Base-by-base conservation (phyloP, 2,797 vertebrate species). In the Argyrosomus regius region DNA sequence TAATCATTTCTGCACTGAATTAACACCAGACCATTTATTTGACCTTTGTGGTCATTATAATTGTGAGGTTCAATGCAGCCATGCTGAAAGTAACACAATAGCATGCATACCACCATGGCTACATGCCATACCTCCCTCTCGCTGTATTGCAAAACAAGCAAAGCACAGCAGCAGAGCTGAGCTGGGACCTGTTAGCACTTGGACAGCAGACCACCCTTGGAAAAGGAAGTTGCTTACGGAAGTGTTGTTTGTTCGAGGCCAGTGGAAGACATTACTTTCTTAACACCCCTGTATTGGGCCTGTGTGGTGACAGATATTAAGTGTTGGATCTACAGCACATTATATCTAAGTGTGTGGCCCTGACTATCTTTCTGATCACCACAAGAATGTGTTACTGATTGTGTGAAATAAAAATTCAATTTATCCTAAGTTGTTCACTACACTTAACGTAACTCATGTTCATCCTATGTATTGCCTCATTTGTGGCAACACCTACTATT, bases 41-140 rank as follows among this genome's bases (percentile, higher is more conserved):
- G 80, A 90, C 84, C 86, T 88, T 72, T 84, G 84, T 70, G 89
- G 88, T 91, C 88, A 77, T 90, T 92, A 86, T 87, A 88, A 77
- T 72, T 78, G 80, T 24, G 69, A 89, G 85, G 87, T 65, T 76
- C 28, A 8, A 92, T 89, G 64, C 88, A 88, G 78, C 80, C 78
- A 68, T 72, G 75, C 86, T 81, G 74, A 81, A 84, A 84, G 77
- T 72, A 91, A 86, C 80, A 87, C 86, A 90, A 89, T 82, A 75
- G 88, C 76, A 69, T 72, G 69, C 78, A 77, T 73, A 78, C 81
- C 82, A 67, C 84, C 78, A 39, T 91, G 93, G 90, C 88, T 20
- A 41, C 39, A 71, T 75, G 88, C 88, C 88, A 91, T 90, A 88
- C 83, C 82, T 84, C 84, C 88, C 77, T 39, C 61, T 82, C 57